phyloP scores from a whole-genome alignment of 2,113 vertebrate species.

The Onychorhynchus coronatus region DNA sequence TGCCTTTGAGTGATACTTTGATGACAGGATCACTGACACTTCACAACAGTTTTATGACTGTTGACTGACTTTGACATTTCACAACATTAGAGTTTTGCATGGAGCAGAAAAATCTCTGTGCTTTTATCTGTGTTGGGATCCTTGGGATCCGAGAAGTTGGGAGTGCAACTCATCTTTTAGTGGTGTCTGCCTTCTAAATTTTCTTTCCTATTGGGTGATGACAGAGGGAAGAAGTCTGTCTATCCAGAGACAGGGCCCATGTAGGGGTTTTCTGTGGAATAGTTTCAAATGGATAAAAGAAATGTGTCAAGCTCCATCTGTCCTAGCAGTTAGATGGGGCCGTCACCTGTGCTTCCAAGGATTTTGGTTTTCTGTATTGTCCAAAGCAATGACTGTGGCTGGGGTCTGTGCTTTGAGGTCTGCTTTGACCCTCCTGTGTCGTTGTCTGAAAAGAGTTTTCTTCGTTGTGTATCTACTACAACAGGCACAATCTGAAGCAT shows the following conservation, averaged over 20 bases:
- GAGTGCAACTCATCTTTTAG: neutral
- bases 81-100: too few species aligned
- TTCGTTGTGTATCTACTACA: too few species aligned
- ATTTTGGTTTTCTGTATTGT: neutral
- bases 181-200: neutral
- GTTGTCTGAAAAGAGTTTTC: neutral
- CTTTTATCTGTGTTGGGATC: rapidly evolving
- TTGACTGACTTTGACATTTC: too few species aligned
- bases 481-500: neutral
- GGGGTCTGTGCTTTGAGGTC: too few species aligned
- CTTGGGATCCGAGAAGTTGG: neutral
- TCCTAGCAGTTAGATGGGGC: too few species aligned
- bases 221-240: neutral
- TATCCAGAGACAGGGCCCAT: neutral
- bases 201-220: neutral
- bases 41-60: too few species aligned
- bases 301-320: too few species aligned
- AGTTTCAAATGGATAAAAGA: neutral
- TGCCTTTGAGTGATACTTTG: neutral
- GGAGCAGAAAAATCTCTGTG: too few species aligned
- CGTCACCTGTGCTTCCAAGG: too few species aligned
- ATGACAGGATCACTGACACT: neutral
- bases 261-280: too few species aligned
- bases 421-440: too few species aligned
- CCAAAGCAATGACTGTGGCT: too few species aligned